Percentiles rank a stretch among this genome's conserved stretches.
Evolutionary conservation across 2,113 vertebrate species (phyloP).

Genomic region (Onychostruthus taczanowskii): DNA sequence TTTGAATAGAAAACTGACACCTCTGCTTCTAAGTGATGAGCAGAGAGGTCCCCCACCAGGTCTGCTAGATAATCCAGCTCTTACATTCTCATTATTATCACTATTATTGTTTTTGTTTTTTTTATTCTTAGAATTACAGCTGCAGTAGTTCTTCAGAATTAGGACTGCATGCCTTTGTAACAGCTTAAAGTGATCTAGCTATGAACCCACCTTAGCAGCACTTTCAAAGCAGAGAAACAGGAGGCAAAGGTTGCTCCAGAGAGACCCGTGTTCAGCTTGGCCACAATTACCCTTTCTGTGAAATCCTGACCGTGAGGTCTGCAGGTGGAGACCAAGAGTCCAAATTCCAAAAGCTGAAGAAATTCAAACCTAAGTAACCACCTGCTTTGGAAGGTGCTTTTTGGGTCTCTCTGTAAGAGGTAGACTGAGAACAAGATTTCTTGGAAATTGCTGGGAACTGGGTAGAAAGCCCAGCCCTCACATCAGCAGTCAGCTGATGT

Average conservation of each 20-base stretch:
- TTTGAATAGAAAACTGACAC: not conserved
- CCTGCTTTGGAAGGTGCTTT: not conserved
- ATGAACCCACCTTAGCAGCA: not conserved
- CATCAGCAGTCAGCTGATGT: not conserved
- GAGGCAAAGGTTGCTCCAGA: not conserved
- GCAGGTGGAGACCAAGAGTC: not conserved
- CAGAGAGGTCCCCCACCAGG: not conserved
- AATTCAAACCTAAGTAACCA: not conserved
- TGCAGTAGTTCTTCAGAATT: not conserved
- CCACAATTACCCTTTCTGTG: not conserved
- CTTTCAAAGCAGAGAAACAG: not conserved
- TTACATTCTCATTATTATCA: not conserved
- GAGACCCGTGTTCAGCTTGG: accelerated
- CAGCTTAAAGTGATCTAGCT: not conserved
- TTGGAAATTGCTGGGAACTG: not conserved
- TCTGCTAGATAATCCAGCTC: not conserved
- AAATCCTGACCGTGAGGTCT: not conserved
- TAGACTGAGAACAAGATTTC: not conserved
- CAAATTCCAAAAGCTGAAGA: not conserved
- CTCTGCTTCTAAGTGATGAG: not conserved
- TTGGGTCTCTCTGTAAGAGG: not conserved
- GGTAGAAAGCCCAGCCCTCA: not conserved
- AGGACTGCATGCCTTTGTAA: not conserved
- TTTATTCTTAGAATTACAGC: not conserved
- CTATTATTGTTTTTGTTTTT: not conserved